Evolutionary conservation across 2,888 invertebrate genomes (phyloP).

Genomic region (Electrophaes corylata): DNA sequence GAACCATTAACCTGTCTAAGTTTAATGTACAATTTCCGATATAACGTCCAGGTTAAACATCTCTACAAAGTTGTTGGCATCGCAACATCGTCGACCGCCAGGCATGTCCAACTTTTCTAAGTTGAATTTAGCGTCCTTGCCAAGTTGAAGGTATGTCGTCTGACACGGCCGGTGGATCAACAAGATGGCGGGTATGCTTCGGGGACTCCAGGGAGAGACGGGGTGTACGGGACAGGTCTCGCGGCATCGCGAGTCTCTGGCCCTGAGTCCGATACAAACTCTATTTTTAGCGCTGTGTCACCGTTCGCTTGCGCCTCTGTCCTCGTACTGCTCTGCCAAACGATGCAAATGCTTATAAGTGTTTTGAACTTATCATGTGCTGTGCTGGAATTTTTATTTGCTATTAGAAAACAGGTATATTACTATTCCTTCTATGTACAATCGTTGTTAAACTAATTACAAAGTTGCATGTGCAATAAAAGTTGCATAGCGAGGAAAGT

Average conservation of each 20-base stretch:
- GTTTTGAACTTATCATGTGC: slow-evolving; percentile 17
- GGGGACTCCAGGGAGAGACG: slow-evolving; percentile 56
- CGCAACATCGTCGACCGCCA: slow-evolving; percentile 38
- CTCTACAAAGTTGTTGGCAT: slow-evolving; percentile 40
- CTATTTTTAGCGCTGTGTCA: slow-evolving; percentile 84
- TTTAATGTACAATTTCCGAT: slow-evolving; percentile 55
- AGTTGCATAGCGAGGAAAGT: background rate
- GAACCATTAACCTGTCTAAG: slow-evolving; percentile 52
- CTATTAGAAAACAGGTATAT: slow-evolving; percentile 7
- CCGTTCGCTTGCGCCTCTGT: slow-evolving; percentile 60
- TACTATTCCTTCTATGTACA: background rate
- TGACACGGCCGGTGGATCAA: slow-evolving; percentile 65
- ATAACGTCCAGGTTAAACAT: slow-evolving; percentile 44
- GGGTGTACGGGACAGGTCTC: slow-evolving; percentile 59
- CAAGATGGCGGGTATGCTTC: slow-evolving; percentile 74
- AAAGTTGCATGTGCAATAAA: background rate
- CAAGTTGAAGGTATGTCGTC: slow-evolving; percentile 57
- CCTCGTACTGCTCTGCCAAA: slow-evolving; percentile 37
- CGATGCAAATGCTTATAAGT: slow-evolving; percentile 38
- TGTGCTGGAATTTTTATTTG: slow-evolving; percentile 19
- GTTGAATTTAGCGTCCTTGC: slow-evolving; percentile 60
- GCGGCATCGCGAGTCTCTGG: slow-evolving; percentile 45
- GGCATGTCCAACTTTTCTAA: slow-evolving; percentile 52
- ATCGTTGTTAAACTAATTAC: slow-evolving; percentile 2
- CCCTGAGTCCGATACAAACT: slow-evolving; percentile 60